Conservation (phyloP, 2,113 vertebrate species). For the Takifugu bimaculatus region DNA sequence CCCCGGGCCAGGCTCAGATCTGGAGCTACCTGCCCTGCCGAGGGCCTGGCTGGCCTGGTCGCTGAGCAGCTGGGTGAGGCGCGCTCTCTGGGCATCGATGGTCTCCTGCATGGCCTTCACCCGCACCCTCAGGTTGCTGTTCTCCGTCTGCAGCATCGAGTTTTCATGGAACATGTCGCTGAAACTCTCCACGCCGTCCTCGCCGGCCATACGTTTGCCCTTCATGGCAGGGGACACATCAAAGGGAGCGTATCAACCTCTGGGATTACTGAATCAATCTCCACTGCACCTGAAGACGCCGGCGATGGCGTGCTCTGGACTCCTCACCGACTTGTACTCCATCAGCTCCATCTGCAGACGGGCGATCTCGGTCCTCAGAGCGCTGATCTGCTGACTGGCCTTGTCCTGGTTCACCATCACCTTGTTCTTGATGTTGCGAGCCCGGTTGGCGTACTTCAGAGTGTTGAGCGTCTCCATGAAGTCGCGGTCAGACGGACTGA, state of each 20-base stretch:
- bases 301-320: background rate
- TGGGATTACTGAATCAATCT: background rate
- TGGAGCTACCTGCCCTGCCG: conserved; percentile 79
- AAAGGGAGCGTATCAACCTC: background rate
- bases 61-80: conserved; percentile 87
- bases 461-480: conserved; percentile 98
- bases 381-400: conserved; percentile 94
- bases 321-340: conserved; percentile 94
- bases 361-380: conserved; percentile 89
- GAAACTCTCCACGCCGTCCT: conserved; percentile 92
- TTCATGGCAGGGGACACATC: conserved; percentile 31
- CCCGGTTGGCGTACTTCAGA: conserved; percentile 92
- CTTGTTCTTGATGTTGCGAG: conserved; percentile 97
- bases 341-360: conserved; percentile 96
- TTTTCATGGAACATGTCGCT: conserved; percentile 99
- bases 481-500: conserved; percentile 95
- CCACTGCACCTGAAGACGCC: background rate
- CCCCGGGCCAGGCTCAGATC: too few relatives aligned
- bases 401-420: conserved; percentile 96
- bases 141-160: conserved; percentile 95
- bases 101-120: conserved; percentile 99
- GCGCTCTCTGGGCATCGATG: conserved; percentile 81
- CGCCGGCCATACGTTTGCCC: conserved; percentile 92
- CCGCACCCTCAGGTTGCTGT: conserved; percentile 88
- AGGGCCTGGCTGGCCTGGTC: conserved; percentile 90